Evolutionary conservation across 2,113 vertebrate species (phyloP).

Genomic region (Scatophagus argus): DNA sequence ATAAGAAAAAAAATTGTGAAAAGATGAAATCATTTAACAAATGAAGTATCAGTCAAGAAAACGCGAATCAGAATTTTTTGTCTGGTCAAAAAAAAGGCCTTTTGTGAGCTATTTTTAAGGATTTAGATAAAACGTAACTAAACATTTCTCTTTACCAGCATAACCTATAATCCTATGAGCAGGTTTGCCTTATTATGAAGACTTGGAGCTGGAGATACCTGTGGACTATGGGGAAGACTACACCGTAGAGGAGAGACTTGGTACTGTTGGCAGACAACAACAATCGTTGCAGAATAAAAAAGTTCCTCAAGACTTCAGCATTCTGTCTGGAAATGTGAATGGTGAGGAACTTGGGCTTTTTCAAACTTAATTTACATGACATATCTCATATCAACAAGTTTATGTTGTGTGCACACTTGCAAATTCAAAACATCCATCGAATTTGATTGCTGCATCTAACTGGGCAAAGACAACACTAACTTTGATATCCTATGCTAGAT

Average conservation of each 20-base stretch:
- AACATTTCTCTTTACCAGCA: background rate
- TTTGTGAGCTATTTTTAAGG: background rate
- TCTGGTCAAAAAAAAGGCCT: background rate
- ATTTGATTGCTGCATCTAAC: background rate
- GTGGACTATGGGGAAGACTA: conserved; percentile 83
- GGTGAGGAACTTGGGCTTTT: conserved; percentile 69
- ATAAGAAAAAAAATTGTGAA: background rate
- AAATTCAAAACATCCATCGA: background rate
- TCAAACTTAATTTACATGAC: background rate
- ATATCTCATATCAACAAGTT: background rate
- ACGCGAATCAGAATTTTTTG: background rate
- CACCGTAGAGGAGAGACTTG: conserved; percentile 75
- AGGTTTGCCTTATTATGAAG: conserved; percentile 80
- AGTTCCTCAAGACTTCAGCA: conserved; percentile 66
- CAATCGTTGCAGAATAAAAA: conserved; percentile 75
- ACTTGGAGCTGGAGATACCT: conserved; percentile 79
- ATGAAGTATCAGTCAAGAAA: background rate
- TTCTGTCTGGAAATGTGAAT: conserved; percentile 57
- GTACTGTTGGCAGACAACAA: conserved; percentile 62
- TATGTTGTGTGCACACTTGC: background rate
- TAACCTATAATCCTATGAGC: conserved; percentile 37
- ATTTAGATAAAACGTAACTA: background rate
- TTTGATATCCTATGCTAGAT: conserved; percentile 60
- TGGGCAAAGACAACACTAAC: background rate
- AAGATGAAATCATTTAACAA: background rate